Evolutionary conservation across 23 tunicate species (phyloP), one percentile per base, ranked within the genome.

Genomic region (Phallusia fumigata): DNA sequence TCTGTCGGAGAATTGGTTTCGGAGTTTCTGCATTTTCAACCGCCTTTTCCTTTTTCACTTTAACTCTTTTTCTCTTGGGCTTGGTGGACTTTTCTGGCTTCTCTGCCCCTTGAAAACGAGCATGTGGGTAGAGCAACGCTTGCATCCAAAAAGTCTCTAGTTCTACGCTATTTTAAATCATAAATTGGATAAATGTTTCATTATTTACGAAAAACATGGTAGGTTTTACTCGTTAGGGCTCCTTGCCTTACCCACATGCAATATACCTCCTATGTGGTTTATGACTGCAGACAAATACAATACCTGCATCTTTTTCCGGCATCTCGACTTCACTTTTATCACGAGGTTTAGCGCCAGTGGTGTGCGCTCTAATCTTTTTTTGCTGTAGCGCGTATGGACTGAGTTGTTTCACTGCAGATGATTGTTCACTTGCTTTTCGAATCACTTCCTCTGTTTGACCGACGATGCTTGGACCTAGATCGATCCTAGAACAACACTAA

Each of bases 1-100:
- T 87, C 26, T 81, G 82, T 64, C 91, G 52, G 3, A 87, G 53
- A 31, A 87, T 87, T 19, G 90, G 76, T 80, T 86, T 86, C 28
- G 84, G 90, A 15, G 80, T 21, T 22, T 58, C 69, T 21, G 26
- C 69, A 22, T 3, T 58, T 24, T 58, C 69, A 45, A 28, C 30
- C 32, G 36, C n/a, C 6, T 32, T 53, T 76, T 84, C 81, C 34
- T 76, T 84, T 76, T 53, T 76, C 28, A 3, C 69, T 30, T 83
- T 50, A 12, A 51, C 36, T 18, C 35, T 47, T 74, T 81, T 51
- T 52, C 73, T 3, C 32, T 75, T 30, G 21, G 83, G 28, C 24
- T 65, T 28, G 79, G 26, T 58, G 26, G 26, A 22, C 69, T 58
- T 58, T 24, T 58, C 69, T 24, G 69, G 69, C 69, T 58, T 58